Evolutionary conservation across 2,797 vertebrate species (phyloP).

Genomic region (Decapterus maruadsi): DNA sequence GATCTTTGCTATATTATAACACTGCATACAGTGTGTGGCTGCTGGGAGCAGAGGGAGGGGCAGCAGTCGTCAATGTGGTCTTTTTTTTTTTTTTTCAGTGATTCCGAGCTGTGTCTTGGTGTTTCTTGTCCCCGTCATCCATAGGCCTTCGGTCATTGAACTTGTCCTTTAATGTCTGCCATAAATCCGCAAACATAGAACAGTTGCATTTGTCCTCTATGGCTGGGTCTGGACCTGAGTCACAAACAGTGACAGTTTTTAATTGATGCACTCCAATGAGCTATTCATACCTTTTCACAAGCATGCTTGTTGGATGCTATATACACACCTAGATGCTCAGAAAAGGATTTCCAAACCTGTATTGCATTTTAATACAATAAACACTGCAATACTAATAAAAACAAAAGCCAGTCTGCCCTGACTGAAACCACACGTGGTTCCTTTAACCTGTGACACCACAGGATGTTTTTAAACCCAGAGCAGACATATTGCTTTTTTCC

Average conservation of each 20-base stretch:
- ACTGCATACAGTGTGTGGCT: constrained; percentile 9
- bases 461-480: constrained; percentile 40
- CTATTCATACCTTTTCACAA: constrained; percentile 59
- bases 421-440: constrained; percentile 38
- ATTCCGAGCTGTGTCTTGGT: constrained; percentile 2
- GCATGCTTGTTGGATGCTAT: constrained; percentile 70
- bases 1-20: neutral
- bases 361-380: constrained; percentile 67
- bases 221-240: constrained; percentile 12
- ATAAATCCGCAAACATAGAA: neutral
- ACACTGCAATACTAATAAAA: constrained; percentile 65
- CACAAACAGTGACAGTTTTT: constrained; percentile 16
- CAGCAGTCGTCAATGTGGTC: neutral
- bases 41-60: neutral
- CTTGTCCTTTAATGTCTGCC: neutral
- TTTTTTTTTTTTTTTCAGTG: neutral
- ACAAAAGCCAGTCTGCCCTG: constrained; percentile 53
- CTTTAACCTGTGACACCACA: constrained; percentile 39
- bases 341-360: constrained; percentile 45
- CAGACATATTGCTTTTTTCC: constrained; percentile 75
- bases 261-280: constrained; percentile 43
- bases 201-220: constrained; percentile 6
- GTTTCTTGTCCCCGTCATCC: constrained; percentile 41
- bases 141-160: constrained; percentile 19
- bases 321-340: constrained; percentile 55